A percentile compares a stretch with the other conserved stretches of the same genome.
Conservation (phyloP, 1,140 invertebrate species). For the Trissolcus basalis region DNA sequence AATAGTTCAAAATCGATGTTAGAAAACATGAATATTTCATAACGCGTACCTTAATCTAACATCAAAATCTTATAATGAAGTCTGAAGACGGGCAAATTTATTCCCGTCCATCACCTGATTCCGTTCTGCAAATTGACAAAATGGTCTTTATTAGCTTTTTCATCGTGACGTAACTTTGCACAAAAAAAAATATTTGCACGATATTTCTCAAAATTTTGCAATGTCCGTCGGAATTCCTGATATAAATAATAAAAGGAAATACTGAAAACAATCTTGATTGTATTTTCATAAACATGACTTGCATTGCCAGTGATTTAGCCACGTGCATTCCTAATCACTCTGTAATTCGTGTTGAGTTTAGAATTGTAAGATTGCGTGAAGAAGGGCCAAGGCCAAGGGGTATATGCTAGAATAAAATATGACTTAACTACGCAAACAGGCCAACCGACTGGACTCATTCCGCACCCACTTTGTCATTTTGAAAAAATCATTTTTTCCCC, state of each 20-base stretch:
- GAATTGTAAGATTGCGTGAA: conserved; percentile 71
- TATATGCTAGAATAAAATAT: conserved; percentile 41
- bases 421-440: conserved; percentile 61
- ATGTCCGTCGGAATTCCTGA: not conserved
- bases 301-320: conserved; percentile 31
- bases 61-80: conserved; percentile 23
- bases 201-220: too few relatives aligned
- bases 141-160: too few relatives aligned
- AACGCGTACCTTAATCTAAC: conserved; percentile 11
- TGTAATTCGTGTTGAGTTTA: conserved; percentile 59
- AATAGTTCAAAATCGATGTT: conserved; percentile 49
- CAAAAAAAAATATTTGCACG: too few relatives aligned
- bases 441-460: conserved; percentile 37
- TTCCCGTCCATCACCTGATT: too few relatives aligned
- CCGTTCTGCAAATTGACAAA: too few relatives aligned
- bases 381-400: conserved; percentile 75
- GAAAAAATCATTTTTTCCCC: not conserved
- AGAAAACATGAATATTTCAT: conserved; percentile 51
- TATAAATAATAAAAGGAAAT: conserved; percentile 1
- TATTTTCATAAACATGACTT: not conserved
- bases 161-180: too few relatives aligned
- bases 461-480: not conserved
- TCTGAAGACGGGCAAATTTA: conserved; percentile 7
- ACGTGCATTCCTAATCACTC: conserved; percentile 67
- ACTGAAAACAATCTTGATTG: too few relatives aligned